These are phyloP conservation scores for Listronotus bonariensis DNA, from an alignment of 1,140 invertebrate genomes.

Conservation along the genomic window DNA sequence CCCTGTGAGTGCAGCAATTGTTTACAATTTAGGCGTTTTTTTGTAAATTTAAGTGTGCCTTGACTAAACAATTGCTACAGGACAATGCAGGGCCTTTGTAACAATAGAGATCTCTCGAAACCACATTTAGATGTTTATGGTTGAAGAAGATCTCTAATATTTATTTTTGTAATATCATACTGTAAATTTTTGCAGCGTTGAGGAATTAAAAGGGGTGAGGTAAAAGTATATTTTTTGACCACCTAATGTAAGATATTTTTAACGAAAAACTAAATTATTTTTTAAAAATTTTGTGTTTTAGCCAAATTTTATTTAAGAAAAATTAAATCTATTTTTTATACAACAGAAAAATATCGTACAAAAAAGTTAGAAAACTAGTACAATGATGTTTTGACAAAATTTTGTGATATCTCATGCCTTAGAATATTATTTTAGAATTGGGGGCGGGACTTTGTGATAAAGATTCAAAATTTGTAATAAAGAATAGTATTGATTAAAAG, in stretches of 20 bases:
- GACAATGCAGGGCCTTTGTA: too few relatives aligned
- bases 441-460: conserved; percentile 36
- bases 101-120: too few relatives aligned
- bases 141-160: conserved; percentile 5
- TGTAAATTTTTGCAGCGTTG: conserved; percentile 5
- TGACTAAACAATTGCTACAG: too few relatives aligned
- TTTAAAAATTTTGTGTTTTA: neutral
- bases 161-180: conserved; percentile 24
- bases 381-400: conserved; percentile 11
- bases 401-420: conserved; percentile 39
- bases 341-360: conserved; percentile 4
- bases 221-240: conserved; percentile 16
- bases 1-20: neutral
- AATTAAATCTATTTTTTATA: conserved; percentile 5
- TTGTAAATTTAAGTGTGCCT: too few relatives aligned
- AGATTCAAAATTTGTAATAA: conserved; percentile 36
- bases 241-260: conserved; percentile 10
- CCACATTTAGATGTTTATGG: neutral
- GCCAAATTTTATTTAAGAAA: conserved; percentile 3
- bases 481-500: conserved; percentile 18
- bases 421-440: conserved; percentile 25
- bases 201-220: neutral
- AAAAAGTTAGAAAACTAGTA: conserved; percentile 1
- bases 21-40: neutral
- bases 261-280: conserved; percentile 1